Percentiles rank a stretch among this genome's conserved stretches.
These are phyloP conservation scores for Syngnathus rostellatus DNA, from an alignment of 2,797 vertebrate species.

Conservation along the genomic window DNA sequence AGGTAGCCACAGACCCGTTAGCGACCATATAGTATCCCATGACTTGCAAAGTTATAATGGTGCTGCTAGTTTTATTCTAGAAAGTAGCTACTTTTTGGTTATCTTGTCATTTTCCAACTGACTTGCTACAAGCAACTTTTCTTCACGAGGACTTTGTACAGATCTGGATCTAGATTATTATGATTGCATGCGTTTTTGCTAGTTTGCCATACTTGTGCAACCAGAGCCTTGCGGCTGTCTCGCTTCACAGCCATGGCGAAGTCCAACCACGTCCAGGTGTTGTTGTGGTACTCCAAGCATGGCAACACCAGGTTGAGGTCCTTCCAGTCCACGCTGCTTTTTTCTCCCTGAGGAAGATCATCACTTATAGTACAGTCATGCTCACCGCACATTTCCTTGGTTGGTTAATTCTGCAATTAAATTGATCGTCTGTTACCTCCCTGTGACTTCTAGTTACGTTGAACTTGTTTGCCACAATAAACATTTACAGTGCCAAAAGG, in stretches of 20 bases:
- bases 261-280: slow-evolving; percentile 98
- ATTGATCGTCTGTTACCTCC: not conserved
- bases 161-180: not conserved
- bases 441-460: no score
- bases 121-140: no score
- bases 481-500: no score
- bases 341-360: slow-evolving; percentile 79
- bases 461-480: no score
- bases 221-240: slow-evolving; percentile 93
- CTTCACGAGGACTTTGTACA: not conserved
- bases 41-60: not conserved
- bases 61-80: not conserved
- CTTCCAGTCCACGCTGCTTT: slow-evolving; percentile 97
- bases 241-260: slow-evolving; percentile 99
- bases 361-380: not conserved
- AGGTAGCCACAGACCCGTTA: no score
- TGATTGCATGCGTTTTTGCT: not conserved
- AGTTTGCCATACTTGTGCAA: slow-evolving; percentile 80
- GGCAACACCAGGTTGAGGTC: slow-evolving; percentile 94
- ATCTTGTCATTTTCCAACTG: not conserved
- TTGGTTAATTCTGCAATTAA: not conserved
- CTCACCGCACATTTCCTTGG: not conserved
- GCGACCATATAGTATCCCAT: not conserved
- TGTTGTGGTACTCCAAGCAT: slow-evolving; percentile 96
- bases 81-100: not conserved